Percentiles rank a stretch among this genome's conserved stretches.
phyloP scores from a whole-genome alignment of 2,113 vertebrate genomes.

The Morone chrysops region DNA sequence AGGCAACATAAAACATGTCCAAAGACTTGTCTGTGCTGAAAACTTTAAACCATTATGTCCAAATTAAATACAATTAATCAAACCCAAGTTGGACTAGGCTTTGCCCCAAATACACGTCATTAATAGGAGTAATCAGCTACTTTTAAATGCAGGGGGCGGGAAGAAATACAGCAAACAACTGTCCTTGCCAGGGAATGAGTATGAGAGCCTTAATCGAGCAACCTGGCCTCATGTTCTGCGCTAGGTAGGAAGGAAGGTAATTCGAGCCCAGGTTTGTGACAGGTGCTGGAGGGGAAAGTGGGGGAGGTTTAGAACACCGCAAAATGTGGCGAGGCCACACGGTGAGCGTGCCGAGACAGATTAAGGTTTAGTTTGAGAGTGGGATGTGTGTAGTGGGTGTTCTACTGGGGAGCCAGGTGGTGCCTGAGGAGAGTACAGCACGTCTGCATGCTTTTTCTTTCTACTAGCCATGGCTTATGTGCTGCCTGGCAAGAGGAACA shows the following conservation, averaged over 20 bases:
- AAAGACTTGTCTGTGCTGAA: constrained; percentile 9
- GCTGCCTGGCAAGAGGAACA: constrained; percentile 50
- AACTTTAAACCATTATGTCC: constrained; percentile 33
- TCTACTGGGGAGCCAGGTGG: constrained; percentile 61
- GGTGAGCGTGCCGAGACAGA: constrained; percentile 59
- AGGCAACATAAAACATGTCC: constrained; percentile 18
- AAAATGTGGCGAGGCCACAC: constrained; percentile 42
- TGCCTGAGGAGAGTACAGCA: constrained; percentile 53
- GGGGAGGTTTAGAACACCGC: constrained; percentile 49
- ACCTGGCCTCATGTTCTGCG: constrained; percentile 32
- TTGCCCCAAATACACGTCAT: constrained; percentile 22
- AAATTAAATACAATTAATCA: constrained; percentile 40
- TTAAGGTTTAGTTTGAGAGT: constrained; percentile 63
- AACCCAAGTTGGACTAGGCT: constrained; percentile 14
- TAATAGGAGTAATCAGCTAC: constrained; percentile 53
- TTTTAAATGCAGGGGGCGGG: constrained; percentile 29
- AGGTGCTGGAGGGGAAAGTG: constrained; percentile 68
- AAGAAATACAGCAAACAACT: constrained; percentile 58
- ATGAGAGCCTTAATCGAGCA: constrained; percentile 43
- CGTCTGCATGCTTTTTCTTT: constrained; percentile 36
- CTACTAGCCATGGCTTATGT: constrained; percentile 20
- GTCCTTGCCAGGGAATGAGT: constrained; percentile 19
- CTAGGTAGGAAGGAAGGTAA: constrained; percentile 53
- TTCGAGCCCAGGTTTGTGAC: constrained; percentile 64
- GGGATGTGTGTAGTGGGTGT: constrained; percentile 56